Evolutionary conservation across 2,797 vertebrate species (phyloP), one percentile per base, ranked within the genome.

Genomic region (Notoglanidium macrostoma): DNA sequence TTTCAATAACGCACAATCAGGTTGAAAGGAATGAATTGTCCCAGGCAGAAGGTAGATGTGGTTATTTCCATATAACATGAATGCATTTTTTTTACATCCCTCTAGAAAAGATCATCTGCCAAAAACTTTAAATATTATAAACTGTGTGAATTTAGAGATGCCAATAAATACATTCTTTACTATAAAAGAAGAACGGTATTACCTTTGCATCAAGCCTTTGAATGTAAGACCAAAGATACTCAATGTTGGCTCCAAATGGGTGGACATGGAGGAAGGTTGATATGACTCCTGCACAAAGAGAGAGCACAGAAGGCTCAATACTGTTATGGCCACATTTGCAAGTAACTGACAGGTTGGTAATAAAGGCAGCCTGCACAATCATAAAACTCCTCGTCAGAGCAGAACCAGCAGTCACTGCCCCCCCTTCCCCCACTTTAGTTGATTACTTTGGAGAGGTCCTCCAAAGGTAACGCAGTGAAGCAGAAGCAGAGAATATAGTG

Each of bases 201-300:
- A 98, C 98, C 97, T 97, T 98, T 0, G 97, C 96, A 94, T 99
- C 98, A 93, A 99, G 92, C 90, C 97, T 97, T 93, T 98, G 98
- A 88, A 99, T 97, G 91, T 99, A 99, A 1, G 98, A 99, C 97
- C 97, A 98, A 83, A 99, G 96, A 88, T 99, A 99, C 85, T 99
- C 98, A 83, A 99, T 98, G 91, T 99, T 99, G 78, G 98, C 98
- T 90, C 98, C 98, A 12, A 99, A 99, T 10, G 98, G 98, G 91
- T 99, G 98, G 57, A 99, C 98, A 0, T 99, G 98, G 86, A 99
- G 98, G 94, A 99, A 99, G 17, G 97, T 98, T 14, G 98, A 98
- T 91, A 99, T 97, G 86, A 99, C 96, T 86, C 98, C 98, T 99
- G 94, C 92, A 70, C 83, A 90, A 92, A 32, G 61, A 83, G 77